Conservation (phyloP, 2,797 vertebrate species). For the Huso huso region DNA sequence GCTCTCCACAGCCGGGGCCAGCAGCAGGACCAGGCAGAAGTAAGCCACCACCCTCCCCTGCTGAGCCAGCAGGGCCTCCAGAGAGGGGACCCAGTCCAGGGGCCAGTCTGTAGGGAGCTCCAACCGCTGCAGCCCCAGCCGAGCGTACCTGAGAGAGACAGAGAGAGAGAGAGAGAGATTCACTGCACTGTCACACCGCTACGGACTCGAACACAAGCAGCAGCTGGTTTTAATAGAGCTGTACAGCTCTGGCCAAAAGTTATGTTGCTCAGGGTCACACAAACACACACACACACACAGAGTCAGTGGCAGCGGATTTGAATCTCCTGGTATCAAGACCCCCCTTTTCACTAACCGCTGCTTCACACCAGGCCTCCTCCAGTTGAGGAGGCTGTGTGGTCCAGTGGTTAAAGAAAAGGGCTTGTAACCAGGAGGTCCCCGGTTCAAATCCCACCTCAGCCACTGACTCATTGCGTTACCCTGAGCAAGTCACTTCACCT, state of each 20-base stretch:
- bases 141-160: conserved; percentile 64
- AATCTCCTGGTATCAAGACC: no score
- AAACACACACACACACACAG: not conserved
- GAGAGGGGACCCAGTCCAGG: conserved; percentile 37
- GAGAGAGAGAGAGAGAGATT: no score
- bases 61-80: conserved; percentile 61
- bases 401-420: no score
- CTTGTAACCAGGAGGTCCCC: no score
- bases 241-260: no score
- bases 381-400: not conserved
- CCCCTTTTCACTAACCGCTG: not conserved
- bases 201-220: no score
- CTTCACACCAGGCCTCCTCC: rapidly evolving
- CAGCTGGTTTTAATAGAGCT: no score
- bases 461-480: no score
- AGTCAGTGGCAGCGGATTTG: not conserved
- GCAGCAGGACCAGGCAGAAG: conserved; percentile 74
- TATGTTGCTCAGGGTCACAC: no score
- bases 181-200: no score
- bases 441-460: no score
- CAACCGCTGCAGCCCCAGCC: conserved; percentile 63
- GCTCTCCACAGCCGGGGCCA: conserved; percentile 81
- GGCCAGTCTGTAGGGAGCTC: conserved; percentile 56
- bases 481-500: no score
- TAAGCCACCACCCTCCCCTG: conserved; percentile 76